phyloP scores from a whole-genome alignment of 2,113 vertebrate species.

The Chaetodon auriga region DNA sequence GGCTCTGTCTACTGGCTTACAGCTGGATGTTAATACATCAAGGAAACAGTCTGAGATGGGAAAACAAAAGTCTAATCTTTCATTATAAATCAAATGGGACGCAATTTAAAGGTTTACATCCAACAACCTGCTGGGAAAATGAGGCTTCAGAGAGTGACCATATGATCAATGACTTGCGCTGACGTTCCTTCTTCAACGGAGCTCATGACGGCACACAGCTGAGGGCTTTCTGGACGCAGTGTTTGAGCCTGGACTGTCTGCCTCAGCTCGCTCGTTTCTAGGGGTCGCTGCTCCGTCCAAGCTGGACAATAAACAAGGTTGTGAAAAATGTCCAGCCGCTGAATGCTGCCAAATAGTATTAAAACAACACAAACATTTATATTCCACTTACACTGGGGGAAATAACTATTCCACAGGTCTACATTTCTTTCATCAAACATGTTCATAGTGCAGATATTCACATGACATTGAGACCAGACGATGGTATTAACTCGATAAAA shows the following conservation, averaged over 20 bases:
- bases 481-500: no score
- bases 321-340: neutral
- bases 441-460: no score
- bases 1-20: neutral
- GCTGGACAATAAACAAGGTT: neutral
- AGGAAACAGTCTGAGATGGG: neutral
- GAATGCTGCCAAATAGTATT: neutral
- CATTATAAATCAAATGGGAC: constrained; percentile 3
- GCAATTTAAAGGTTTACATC: neutral
- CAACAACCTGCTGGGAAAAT: constrained; percentile 18
- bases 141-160: neutral
- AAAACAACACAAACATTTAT: no score
- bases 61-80: constrained; percentile 12
- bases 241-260: neutral
- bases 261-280: neutral
- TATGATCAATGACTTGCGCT: neutral
- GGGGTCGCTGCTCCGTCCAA: neutral
- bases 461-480: no score
- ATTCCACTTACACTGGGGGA: no score
- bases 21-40: constrained; percentile 45
- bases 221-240: neutral
- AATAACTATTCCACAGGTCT: no score
- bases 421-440: no score
- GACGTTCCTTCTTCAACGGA: neutral
- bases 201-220: neutral